phyloP scores from a whole-genome alignment of 1,140 invertebrate species.

The Drosophila ogumai region DNA sequence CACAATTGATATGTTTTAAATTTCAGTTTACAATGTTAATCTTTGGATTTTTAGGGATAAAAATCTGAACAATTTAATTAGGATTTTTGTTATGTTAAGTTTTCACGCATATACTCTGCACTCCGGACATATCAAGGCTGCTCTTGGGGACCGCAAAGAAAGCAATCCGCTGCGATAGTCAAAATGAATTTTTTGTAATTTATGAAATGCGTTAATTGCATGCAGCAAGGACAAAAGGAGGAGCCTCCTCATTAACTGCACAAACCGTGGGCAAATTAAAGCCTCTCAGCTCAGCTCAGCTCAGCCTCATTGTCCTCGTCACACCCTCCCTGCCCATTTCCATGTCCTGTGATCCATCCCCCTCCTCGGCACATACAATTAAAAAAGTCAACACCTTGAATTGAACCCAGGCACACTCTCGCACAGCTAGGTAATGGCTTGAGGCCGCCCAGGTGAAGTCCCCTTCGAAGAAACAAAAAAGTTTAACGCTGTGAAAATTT shows the following conservation, averaged over 20 bases:
- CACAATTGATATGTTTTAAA: conserved; percentile 47
- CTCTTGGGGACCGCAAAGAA: conserved; percentile 9
- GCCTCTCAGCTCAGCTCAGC: conserved; percentile 15
- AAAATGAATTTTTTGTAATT: conserved; percentile 46
- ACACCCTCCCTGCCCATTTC: not conserved
- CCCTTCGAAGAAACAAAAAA: conserved; percentile 50
- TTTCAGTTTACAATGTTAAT: conserved; percentile 28
- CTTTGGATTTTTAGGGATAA: not conserved
- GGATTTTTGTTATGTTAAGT: conserved; percentile 8
- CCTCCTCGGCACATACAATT: conserved; percentile 54
- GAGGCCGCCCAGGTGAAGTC: conserved; percentile 20
- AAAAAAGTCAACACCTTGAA: conserved; percentile 75
- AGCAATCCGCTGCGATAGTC: conserved; percentile 14
- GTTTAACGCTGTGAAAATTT: conserved; percentile 73
- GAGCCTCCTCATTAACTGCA: conserved; percentile 45
- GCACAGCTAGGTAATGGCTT: conserved; percentile 33
- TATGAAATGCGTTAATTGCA: conserved; percentile 43
- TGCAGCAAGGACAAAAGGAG: conserved; percentile 7
- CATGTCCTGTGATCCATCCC: not conserved
- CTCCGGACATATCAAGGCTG: conserved; percentile 6
- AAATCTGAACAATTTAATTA: not conserved
- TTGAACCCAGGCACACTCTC: conserved; percentile 40
- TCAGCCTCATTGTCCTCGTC: conserved; percentile 12
- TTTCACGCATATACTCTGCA: not conserved
- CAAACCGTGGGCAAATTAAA: conserved; percentile 57